phyloP scores from a whole-genome alignment of 2,113 vertebrate genomes.

The Macquaria ambigua region DNA sequence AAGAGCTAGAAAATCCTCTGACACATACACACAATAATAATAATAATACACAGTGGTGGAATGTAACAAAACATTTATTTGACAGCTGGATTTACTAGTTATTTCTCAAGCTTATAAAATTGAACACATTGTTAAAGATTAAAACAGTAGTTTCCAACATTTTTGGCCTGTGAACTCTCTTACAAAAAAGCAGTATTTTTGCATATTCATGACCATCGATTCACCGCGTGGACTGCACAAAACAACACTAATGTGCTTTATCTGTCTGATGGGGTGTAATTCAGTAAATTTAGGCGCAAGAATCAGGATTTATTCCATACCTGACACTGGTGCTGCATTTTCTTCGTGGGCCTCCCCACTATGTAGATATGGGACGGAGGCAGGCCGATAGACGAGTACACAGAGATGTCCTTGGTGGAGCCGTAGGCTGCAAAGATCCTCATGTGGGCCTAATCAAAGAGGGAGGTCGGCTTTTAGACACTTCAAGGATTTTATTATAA shows the following conservation, averaged over 20 bases:
- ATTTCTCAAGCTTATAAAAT: too few relatives aligned
- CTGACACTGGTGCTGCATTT: conserved; percentile 97
- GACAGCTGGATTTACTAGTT: too few relatives aligned
- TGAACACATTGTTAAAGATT: too few relatives aligned
- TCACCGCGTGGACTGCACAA: too few relatives aligned
- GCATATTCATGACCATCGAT: too few relatives aligned
- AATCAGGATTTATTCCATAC: conserved; percentile 70
- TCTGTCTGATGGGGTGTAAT: neutral
- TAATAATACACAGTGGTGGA: too few relatives aligned
- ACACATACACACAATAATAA: neutral
- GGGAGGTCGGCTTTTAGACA: neutral
- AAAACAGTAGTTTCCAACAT: too few relatives aligned
- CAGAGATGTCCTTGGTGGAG: conserved; percentile 97
- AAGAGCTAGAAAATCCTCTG: too few relatives aligned
- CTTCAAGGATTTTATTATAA: neutral
- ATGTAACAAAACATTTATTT: too few relatives aligned
- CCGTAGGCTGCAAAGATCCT: conserved; percentile 95
- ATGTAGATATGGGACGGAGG: conserved; percentile 96
- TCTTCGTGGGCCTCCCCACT: conserved; percentile 95
- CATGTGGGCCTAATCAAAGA: conserved; percentile 89
- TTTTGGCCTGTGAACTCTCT: too few relatives aligned
- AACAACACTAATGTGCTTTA: neutral
- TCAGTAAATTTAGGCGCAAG: too few relatives aligned
- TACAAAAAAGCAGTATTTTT: too few relatives aligned
- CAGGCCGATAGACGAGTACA: conserved; percentile 94